Base-by-base conservation (phyloP, 2,888 invertebrate genomes). In the Baccha elongata region DNA sequence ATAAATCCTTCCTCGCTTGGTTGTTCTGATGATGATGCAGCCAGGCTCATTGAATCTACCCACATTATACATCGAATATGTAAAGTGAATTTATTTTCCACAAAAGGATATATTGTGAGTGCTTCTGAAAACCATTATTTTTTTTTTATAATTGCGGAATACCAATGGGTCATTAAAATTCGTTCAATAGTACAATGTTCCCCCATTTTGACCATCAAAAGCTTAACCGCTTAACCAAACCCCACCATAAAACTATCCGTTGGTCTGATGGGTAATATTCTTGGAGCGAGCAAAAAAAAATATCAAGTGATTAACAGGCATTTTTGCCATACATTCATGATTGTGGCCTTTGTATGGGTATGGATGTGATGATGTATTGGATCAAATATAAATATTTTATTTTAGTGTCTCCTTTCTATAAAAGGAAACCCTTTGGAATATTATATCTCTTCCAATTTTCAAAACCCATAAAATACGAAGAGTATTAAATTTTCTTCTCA, bases 401-500 rank as follows among this genome's bases (percentile, higher is more conserved):
- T 15, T 64, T 13, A 37, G 42, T 42, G 32, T 19, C 40, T 13
- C 13, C 5, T 5, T 1, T 13, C 3, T 37, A 13, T 37, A 7
- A 21, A 21, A n/a, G 37, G 2, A 19, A 46, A 13, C 21, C 55
- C 29, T 32, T 44, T 21, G 35, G 42, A 46, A 46, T 53, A 21
- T 10, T 13, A 23, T 23, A 23, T 23, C 23, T 5, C 3, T 5
- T 23, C 23, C 17, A 17, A 19, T 10, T 17, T 10, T 6, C 19
- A 4, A 21, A 1, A 1, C 23, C 15, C 5, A 37, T 8, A 15
- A 60, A 5, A 40, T 15, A 15, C 1, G 2, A 23, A 17, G 19
- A 35, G 2, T 40, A 64, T 35, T 13, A 62, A 60, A 60, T 68
- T 68, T 68, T 85, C 86, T 88, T 87, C 86, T 85, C 88, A 86